These are phyloP conservation scores for Leptopilina clavipes DNA, from an alignment of 1,140 invertebrate genomes.

Conservation along the genomic window DNA sequence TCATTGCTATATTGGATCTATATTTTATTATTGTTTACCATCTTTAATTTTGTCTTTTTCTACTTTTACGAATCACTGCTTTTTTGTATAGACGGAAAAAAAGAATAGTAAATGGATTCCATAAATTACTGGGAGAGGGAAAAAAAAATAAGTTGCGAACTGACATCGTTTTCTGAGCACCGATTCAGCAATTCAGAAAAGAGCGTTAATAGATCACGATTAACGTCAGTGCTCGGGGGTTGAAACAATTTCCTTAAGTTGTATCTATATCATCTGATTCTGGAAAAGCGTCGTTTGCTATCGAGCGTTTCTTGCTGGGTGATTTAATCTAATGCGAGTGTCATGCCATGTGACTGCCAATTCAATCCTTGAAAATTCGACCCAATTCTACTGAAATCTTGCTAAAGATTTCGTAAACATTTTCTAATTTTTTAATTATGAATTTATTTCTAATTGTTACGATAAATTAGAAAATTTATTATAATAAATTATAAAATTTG, in stretches of 20 bases:
- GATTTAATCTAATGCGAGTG: constrained; percentile 35
- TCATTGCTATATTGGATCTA: no score
- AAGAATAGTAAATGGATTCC: not conserved
- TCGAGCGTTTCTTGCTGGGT: constrained; percentile 34
- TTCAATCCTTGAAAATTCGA: not conserved
- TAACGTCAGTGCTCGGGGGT: constrained; percentile 10
- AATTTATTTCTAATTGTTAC: no score
- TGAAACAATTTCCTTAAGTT: constrained; percentile 34
- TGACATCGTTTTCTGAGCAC: constrained; percentile 22
- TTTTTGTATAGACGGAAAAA: not conserved
- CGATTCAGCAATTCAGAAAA: constrained; percentile 22
- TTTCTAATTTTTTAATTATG: no score
- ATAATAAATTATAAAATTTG: no score
- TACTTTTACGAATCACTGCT: no score
- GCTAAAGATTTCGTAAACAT: no score
- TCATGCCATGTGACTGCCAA: constrained; percentile 17
- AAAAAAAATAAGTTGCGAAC: not conserved
- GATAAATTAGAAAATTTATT: no score
- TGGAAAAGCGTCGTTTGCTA: constrained; percentile 32
- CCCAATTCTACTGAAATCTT: no score
- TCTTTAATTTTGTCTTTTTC: no score
- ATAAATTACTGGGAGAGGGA: not conserved
- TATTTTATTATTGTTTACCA: no score
- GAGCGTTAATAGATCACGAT: constrained; percentile 33
- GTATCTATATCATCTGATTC: constrained; percentile 31